These are phyloP conservation scores for Epsilonema sp. DNA, from an alignment of 2,888 invertebrate genomes.

Conservation along the genomic window DNA sequence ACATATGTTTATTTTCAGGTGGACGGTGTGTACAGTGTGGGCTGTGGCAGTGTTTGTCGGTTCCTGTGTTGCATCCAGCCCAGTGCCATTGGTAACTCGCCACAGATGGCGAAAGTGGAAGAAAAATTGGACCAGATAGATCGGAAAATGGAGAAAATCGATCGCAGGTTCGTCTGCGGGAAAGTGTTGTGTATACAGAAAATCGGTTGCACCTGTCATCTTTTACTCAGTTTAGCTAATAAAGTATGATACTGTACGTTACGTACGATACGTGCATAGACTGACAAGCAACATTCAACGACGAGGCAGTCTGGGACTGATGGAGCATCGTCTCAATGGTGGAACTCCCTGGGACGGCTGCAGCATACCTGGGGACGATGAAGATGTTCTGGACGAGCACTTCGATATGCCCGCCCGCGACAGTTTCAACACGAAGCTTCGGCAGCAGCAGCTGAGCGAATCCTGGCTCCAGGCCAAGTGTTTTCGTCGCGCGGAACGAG, in stretches of 20 bases:
- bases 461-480: conserved; percentile 76
- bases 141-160: conserved; percentile 21
- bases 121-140: conserved; percentile 20
- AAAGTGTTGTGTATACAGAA: background rate
- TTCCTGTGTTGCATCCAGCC: conserved; percentile 22
- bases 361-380: background rate
- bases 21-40: conserved; percentile 17
- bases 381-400: conserved; percentile 18
- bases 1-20: too few species aligned
- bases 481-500: conserved; percentile 69
- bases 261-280: too few species aligned
- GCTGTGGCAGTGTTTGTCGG: conserved; percentile 20
- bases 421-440: too few species aligned
- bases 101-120: conserved; percentile 14
- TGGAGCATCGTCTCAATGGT: background rate
- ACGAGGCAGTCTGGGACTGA: background rate
- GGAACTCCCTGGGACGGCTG: background rate
- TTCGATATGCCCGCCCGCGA: conserved; percentile 19
- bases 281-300: too few species aligned
- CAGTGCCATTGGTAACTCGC: conserved; percentile 9
- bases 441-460: background rate
- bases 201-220: too few species aligned
- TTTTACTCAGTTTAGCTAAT: too few species aligned
- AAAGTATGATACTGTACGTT: too few species aligned
- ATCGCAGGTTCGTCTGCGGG: conserved; percentile 9